phyloP scores from a whole-genome alignment of 2,113 vertebrate species.

The Ammodytes marinus region DNA sequence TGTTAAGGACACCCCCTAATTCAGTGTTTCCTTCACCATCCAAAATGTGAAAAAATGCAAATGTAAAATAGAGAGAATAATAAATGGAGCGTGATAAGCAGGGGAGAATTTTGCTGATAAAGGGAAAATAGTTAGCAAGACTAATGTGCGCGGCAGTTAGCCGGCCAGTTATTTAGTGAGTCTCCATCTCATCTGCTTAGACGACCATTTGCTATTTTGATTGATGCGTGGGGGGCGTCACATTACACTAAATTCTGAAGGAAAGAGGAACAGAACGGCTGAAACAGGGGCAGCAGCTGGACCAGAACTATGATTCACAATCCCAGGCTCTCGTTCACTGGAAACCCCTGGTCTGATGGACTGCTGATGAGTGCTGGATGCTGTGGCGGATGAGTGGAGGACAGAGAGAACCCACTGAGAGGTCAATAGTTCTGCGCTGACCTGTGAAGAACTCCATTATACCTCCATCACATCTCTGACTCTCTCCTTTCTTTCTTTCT shows the following conservation, averaged over 20 bases:
- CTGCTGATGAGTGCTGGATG: constrained; percentile 69
- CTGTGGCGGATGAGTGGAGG: constrained; percentile 68
- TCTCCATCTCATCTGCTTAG: constrained; percentile 47
- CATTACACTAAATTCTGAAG: constrained; percentile 26
- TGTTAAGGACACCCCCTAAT: constrained; percentile 65
- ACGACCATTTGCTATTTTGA: constrained; percentile 63
- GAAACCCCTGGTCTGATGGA: constrained; percentile 61
- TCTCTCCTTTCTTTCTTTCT: constrained; percentile 30
- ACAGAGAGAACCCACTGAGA: constrained; percentile 71
- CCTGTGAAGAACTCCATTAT: constrained; percentile 83
- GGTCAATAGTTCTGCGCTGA: constrained; percentile 80
- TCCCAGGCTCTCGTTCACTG: constrained; percentile 33
- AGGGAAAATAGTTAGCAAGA: constrained; percentile 73
- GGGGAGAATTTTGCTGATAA: constrained; percentile 73
- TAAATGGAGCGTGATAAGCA: constrained; percentile 70
- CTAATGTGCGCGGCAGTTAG: constrained; percentile 65
- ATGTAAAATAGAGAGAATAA: constrained; percentile 65
- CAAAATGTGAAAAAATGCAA: constrained; percentile 57
- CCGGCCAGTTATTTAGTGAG: constrained; percentile 50
- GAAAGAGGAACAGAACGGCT: constrained; percentile 35
- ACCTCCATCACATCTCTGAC: constrained; percentile 76
- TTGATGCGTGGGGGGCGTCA: constrained; percentile 48
- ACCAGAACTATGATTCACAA: constrained; percentile 43
- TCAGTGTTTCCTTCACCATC: constrained; percentile 51
- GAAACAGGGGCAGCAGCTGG: constrained; percentile 37